Evolutionary conservation across 2,113 vertebrate species (phyloP), one percentile per base, ranked within the genome.

Genomic region (Tricholaema leucomelas): DNA sequence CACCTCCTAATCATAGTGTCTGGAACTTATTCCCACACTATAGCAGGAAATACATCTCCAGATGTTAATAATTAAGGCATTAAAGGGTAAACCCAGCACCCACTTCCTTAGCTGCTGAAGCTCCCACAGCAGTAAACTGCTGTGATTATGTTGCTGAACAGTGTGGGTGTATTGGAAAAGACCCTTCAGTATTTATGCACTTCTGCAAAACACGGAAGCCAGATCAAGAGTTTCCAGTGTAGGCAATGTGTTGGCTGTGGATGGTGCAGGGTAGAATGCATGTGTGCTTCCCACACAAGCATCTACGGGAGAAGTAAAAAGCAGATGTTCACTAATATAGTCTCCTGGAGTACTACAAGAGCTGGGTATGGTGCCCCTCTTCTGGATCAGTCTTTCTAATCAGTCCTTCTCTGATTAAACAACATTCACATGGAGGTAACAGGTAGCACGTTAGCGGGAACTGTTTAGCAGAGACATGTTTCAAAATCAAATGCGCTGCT

Each of bases 51-150:
- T 80, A 6, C 20, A 54, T 61, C 87, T 89, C 92, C 93, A 96
- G 96, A 93, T 96, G 95, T 91, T 93, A 91, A 85, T 76, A 83
- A 92, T 96, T 95, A 90, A 91, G 65, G 89, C 89, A 92, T 85
- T 96, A 90, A 93, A 95, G 92, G 78, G 85, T 18, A 94, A 95
- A 85, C 10, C 33, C 81, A 89, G 88, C 46, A 82, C 59, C 77
- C 91, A 67, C 87, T 96, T 96, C 92, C 75, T 52, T 78, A 89
- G 93, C 82, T 95, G 79, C 81, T 0, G 1, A 85, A 77, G 81
- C 89, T 94, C 92, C 89, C 87, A 87, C 19, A 4, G 71, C 87
- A 89, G 67, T 65, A 65, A 91, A 94, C 60, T 48, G 72, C 71
- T 92, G 78, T 80, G 94, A 78, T 82, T 91, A 73, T 7, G 10